A percentile compares a stretch with the other conserved stretches of the same genome.
Evolutionary conservation across 2,113 vertebrate genomes (phyloP).

Genomic region (Petromus typicus): DNA sequence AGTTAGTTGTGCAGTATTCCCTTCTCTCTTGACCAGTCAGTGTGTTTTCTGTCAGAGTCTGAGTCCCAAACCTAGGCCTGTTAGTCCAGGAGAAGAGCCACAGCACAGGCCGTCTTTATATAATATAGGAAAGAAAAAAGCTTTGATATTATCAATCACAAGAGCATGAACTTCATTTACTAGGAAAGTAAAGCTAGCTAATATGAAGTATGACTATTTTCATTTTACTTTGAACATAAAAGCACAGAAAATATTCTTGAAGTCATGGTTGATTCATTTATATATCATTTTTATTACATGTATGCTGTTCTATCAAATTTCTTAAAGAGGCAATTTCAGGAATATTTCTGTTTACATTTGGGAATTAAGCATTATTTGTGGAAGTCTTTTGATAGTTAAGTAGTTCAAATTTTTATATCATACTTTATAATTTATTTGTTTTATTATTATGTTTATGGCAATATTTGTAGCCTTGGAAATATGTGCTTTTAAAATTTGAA

Average conservation of each 20-base stretch:
- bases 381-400: neutral
- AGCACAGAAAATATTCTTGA: neutral
- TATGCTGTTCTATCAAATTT: neutral
- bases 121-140: neutral
- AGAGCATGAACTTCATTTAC: neutral
- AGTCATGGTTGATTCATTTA: neutral
- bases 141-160: neutral
- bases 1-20: neutral
- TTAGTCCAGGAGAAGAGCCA: neutral
- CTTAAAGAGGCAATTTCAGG: neutral
- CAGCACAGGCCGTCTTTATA: accelerated
- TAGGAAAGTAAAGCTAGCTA: neutral
- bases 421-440: constrained; percentile 16
- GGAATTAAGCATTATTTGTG: neutral
- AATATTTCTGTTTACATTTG: neutral
- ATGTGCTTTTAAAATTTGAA: neutral
- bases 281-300: neutral
- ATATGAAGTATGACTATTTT: neutral
- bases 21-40: neutral
- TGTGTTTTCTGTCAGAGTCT: neutral
- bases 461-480: constrained; percentile 7
- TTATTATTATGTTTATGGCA: constrained; percentile 13
- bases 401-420: neutral
- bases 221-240: neutral
- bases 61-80: neutral